phyloP scores from a whole-genome alignment of 2,113 vertebrate species.

The Petaurus breviceps region DNA sequence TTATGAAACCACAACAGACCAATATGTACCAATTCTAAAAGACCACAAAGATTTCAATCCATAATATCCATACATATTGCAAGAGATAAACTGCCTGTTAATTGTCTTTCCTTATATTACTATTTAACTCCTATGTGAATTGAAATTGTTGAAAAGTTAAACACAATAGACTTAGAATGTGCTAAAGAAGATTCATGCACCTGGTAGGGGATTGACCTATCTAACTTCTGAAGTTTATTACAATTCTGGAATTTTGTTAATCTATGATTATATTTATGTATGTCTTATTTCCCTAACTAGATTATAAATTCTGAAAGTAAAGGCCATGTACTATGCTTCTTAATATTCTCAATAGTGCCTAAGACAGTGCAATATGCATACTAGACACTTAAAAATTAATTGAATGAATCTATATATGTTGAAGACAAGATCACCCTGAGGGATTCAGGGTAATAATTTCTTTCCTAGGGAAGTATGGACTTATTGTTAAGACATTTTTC shows the following conservation, averaged over 20 bases:
- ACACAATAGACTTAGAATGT: neutral
- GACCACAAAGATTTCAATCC: neutral
- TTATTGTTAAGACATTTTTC: neutral
- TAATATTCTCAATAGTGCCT: neutral
- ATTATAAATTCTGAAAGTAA: neutral
- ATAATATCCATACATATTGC: neutral
- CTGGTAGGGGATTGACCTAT: neutral
- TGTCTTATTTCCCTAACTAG: neutral
- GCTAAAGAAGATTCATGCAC: neutral
- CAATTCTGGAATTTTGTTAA: neutral
- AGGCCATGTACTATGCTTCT: neutral
- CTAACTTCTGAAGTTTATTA: neutral
- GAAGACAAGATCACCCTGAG: neutral
- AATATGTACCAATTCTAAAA: conserved; percentile 82
- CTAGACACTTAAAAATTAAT: neutral
- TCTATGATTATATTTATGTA: neutral
- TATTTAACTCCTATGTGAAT: neutral
- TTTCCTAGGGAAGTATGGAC: neutral
- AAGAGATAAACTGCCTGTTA: neutral
- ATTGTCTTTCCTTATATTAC: neutral
- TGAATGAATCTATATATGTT: neutral
- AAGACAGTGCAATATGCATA: neutral
- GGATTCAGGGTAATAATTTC: neutral
- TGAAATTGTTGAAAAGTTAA: neutral
- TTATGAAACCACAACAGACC: conserved; percentile 83